Percentiles rank a stretch among this genome's conserved stretches.
These are phyloP conservation scores for Zaprionus ornatus DNA, from an alignment of 1,140 invertebrate genomes.

Conservation along the genomic window DNA sequence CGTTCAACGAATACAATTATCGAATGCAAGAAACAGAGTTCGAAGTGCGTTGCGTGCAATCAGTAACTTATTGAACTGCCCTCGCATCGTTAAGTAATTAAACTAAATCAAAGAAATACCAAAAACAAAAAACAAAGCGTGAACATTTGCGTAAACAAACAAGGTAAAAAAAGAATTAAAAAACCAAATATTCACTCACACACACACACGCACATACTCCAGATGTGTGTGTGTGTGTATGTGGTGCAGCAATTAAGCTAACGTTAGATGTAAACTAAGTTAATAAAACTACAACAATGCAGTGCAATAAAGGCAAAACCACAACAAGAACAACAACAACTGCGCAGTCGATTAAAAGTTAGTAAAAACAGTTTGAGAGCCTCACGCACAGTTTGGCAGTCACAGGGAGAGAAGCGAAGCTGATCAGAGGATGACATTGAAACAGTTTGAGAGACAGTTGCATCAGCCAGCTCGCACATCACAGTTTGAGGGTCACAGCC, in stretches of 20 bases:
- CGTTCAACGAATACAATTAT: constrained; percentile 23
- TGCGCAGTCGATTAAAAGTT: constrained; percentile 28
- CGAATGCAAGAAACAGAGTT: neutral
- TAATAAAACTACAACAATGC: constrained; percentile 68
- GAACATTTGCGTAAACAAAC: constrained; percentile 75
- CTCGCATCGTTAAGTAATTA: constrained; percentile 31
- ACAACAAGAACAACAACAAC: constrained; percentile 31
- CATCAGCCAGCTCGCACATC: neutral
- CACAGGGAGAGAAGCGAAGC: neutral
- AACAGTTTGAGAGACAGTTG: neutral
- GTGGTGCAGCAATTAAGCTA: constrained; percentile 75
- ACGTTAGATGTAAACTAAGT: constrained; percentile 79
- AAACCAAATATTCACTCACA: constrained; percentile 13
- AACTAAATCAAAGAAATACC: constrained; percentile 63
- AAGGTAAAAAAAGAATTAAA: constrained; percentile 59
- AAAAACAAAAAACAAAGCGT: constrained; percentile 52
- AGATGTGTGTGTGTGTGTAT: constrained; percentile 7
- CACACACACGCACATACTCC: neutral
- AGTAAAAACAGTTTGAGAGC: constrained; percentile 33
- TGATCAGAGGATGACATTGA: neutral
- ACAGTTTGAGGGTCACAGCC: neutral
- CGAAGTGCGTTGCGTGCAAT: neutral
- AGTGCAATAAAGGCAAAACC: constrained; percentile 67
- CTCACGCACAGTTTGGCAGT: constrained; percentile 15
- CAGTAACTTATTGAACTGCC: constrained; percentile 2